These are phyloP conservation scores for Onychostoma macrolepis DNA, from an alignment of 2,113 vertebrate species.

Conservation along the genomic window DNA sequence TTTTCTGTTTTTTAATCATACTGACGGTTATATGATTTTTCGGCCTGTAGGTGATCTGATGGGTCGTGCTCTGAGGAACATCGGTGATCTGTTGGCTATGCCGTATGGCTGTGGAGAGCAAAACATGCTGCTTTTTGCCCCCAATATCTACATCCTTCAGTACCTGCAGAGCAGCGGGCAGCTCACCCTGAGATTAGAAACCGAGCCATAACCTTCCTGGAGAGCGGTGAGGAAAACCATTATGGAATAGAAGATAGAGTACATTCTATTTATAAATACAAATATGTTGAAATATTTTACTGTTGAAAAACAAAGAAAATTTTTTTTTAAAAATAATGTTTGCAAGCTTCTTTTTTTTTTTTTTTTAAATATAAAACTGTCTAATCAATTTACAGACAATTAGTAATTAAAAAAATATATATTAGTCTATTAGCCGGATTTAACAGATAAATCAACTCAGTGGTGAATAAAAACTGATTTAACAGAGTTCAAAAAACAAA, in stretches of 20 bases:
- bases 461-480: neutral
- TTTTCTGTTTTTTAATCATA: constrained; percentile 1
- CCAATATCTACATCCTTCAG: constrained; percentile 81
- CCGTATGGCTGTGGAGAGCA: constrained; percentile 84
- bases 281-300: no score
- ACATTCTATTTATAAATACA: no score
- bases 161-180: constrained; percentile 76
- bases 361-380: neutral
- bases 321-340: neutral
- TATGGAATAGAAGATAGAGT: constrained; percentile 56
- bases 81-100: constrained; percentile 77
- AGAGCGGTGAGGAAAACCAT: constrained; percentile 69
- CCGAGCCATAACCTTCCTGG: constrained; percentile 33
- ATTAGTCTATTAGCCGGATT: neutral
- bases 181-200: constrained; percentile 38
- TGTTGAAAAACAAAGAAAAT: no score
- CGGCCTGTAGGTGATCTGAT: constrained; percentile 81
- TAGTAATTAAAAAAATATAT: no score
- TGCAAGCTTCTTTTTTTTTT: no score
- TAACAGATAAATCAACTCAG: neutral
- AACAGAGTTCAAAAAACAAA: no score
- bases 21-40: neutral
- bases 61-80: constrained; percentile 76
- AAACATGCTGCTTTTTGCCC: constrained; percentile 85
- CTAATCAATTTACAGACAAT: neutral